Conservation (phyloP, 2,888 invertebrate species). For the Acronicta aceris region DNA sequence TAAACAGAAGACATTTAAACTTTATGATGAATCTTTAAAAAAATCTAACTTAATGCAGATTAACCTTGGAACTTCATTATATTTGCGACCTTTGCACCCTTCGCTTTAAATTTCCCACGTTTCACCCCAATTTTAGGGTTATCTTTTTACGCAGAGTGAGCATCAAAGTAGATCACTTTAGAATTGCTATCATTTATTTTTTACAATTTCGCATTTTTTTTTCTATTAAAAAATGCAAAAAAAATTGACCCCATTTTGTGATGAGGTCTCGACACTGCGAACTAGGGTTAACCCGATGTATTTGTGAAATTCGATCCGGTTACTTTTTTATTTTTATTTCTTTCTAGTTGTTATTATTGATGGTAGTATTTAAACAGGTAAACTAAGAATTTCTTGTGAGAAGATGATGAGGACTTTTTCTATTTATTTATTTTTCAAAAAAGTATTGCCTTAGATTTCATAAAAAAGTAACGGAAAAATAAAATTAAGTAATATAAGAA, state of each 20-base stretch:
- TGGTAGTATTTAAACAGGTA: constrained; percentile 49
- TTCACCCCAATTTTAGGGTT: constrained; percentile 86
- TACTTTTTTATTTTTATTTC: constrained; percentile 52
- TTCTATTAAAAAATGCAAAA: constrained; percentile 65
- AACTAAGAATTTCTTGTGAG: constrained; percentile 69
- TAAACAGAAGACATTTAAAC: constrained; percentile 41
- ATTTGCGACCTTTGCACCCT: constrained; percentile 71
- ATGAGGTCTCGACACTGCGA: constrained; percentile 86
- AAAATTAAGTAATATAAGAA: no score
- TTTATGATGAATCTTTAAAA: constrained; percentile 43
- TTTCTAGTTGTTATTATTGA: constrained; percentile 53
- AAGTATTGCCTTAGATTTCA: not conserved
- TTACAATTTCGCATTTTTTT: constrained; percentile 54
- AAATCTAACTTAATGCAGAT: constrained; percentile 68
- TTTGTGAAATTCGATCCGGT: constrained; percentile 85
- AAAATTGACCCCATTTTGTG: constrained; percentile 82
- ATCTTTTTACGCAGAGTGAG: constrained; percentile 75
- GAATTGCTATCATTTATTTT: constrained; percentile 77
- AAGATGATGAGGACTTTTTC: constrained; percentile 55
- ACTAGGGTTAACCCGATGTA: constrained; percentile 81
- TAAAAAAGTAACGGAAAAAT: no score
- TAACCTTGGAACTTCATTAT: constrained; percentile 72
- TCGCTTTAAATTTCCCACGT: constrained; percentile 56
- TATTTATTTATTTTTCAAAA: not conserved
- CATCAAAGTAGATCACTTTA: constrained; percentile 81